A percentile compares a stretch with the other conserved stretches of the same genome.
Evolutionary conservation across 92 coral and sea anemone genomes (phyloP).

Genomic region (Zoanthus sociatus): DNA sequence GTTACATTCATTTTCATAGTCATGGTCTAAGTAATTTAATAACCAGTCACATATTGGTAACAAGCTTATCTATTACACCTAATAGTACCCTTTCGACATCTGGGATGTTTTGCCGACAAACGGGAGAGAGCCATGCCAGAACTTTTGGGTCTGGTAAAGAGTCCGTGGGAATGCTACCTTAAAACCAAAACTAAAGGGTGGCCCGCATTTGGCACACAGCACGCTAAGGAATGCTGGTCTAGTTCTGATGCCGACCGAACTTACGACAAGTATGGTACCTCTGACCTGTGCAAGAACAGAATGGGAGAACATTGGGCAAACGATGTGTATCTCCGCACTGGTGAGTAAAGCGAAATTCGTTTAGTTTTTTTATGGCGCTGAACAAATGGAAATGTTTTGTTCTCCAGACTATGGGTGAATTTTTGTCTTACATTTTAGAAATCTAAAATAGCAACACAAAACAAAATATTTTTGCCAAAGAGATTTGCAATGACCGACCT

Average conservation of each 20-base stretch:
- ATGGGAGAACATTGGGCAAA: conserved; percentile 19
- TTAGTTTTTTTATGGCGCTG: background rate
- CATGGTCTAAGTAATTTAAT: background rate
- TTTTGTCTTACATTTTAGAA: no score
- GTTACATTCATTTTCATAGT: background rate
- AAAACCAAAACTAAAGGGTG: conserved; percentile 5
- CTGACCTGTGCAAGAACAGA: conserved; percentile 12
- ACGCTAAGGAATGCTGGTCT: conserved; percentile 20
- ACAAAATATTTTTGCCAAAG: no score
- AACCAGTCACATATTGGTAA: background rate
- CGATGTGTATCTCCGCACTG: background rate
- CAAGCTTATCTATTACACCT: background rate
- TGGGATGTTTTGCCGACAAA: conserved; percentile 1
- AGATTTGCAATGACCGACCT: no score
- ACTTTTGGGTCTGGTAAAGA: background rate
- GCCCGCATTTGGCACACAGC: conserved; percentile 41
- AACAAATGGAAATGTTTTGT: background rate
- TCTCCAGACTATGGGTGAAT: no score
- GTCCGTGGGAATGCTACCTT: background rate
- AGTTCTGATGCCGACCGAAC: conserved; percentile 13
- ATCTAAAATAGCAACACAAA: no score
- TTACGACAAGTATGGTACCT: conserved; percentile 6
- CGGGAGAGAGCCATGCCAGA: background rate
- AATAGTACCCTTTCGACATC: background rate
- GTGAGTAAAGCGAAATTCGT: background rate